Evolutionary conservation across 2,113 vertebrate species (phyloP).

Genomic region (Odontophorus gujanensis): DNA sequence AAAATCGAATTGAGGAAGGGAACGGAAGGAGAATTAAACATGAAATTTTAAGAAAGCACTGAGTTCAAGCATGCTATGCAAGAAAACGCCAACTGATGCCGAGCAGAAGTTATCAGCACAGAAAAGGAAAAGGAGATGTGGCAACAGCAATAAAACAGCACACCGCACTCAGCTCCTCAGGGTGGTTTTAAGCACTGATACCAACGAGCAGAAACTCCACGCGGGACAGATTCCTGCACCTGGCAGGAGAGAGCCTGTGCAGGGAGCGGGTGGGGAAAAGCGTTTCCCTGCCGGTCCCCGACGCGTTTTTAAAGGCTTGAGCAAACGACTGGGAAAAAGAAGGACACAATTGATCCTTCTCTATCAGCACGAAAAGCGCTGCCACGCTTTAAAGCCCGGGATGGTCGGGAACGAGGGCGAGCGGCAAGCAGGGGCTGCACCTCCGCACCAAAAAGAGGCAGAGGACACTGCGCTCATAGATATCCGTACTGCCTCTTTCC

Average conservation of each 20-base stretch:
- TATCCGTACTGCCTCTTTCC: background rate
- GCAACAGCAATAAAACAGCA: background rate
- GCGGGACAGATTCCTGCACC: background rate
- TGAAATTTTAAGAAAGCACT: background rate
- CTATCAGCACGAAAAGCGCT: background rate
- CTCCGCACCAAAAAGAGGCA: background rate
- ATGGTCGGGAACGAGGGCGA: background rate
- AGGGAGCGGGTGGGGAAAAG: background rate
- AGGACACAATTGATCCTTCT: background rate
- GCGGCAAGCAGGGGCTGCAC: background rate
- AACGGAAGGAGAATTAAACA: background rate
- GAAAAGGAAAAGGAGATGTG: background rate
- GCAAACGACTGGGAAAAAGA: background rate
- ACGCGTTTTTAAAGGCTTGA: background rate
- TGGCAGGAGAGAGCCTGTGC: background rate
- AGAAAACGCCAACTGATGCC: background rate
- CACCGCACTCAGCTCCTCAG: background rate
- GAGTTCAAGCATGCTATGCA: background rate
- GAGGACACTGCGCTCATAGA: background rate
- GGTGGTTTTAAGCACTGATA: background rate
- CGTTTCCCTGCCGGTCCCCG: background rate
- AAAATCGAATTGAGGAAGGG: background rate
- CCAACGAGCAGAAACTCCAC: conserved; percentile 15
- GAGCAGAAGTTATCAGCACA: background rate
- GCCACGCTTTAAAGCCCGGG: background rate